Evolutionary conservation across 2,888 invertebrate species (phyloP).

Genomic region (Monochamus alternatus): DNA sequence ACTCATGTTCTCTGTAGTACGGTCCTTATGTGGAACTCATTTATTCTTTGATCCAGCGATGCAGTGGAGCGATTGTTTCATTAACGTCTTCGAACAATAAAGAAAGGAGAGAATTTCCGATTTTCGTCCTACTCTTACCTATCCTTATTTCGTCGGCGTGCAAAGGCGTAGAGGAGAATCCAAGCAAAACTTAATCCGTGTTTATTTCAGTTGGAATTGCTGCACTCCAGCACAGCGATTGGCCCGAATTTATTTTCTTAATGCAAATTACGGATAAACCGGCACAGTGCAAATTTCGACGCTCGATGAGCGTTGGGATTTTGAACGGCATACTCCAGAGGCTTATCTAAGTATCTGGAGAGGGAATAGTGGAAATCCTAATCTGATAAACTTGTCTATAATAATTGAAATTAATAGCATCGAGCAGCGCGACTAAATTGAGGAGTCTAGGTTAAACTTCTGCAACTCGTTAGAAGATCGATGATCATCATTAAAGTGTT

Average conservation of each 20-base stretch:
- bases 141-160: not conserved
- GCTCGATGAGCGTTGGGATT: conserved; percentile 8
- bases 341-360: conserved; percentile 26
- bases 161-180: not conserved
- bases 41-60: no score
- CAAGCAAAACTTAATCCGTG: not conserved
- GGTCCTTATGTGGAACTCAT: no score
- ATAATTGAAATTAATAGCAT: conserved; percentile 44
- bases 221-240: not conserved
- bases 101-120: no score
- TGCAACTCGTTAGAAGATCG: no score
- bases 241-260: conserved; percentile 9
- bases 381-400: conserved; percentile 42
- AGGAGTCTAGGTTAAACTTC: not conserved
- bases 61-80: no score
- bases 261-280: conserved; percentile 11
- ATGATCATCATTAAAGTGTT: not conserved
- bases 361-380: conserved; percentile 40
- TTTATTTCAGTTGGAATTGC: not conserved
- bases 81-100: no score
- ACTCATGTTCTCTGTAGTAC: no score
- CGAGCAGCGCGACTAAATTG: conserved; percentile 5
- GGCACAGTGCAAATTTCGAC: conserved; percentile 16
- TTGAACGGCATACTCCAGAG: conserved; percentile 19
- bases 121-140: not conserved